Evolutionary conservation across 2,888 invertebrate species (phyloP).

Genomic region (Lochmaea crataegi): DNA sequence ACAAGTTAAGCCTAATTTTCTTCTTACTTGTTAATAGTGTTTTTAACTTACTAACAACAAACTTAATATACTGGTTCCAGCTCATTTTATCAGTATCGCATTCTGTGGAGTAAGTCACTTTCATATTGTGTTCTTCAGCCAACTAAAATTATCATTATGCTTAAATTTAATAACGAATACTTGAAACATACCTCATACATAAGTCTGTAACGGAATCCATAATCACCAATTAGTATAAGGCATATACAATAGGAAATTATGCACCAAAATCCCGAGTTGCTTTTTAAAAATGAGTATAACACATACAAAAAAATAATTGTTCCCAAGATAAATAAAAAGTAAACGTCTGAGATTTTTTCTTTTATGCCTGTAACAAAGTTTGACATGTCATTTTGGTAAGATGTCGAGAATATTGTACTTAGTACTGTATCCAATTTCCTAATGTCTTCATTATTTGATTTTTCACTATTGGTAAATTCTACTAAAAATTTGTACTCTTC

Average conservation of each 20-base stretch:
- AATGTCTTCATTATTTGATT: constrained; percentile 40
- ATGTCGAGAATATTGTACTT: constrained; percentile 43
- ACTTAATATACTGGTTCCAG: constrained; percentile 46
- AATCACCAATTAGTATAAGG: constrained; percentile 47
- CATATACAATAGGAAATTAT: constrained; percentile 45
- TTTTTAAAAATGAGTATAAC: constrained; percentile 44
- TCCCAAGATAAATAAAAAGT: constrained; percentile 41
- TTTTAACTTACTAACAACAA: constrained; percentile 44
- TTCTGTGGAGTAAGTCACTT: constrained; percentile 42
- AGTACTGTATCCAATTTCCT: constrained; percentile 48
- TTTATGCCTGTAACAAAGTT: constrained; percentile 35
- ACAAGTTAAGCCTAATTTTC: no score
- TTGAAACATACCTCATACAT: constrained; percentile 46
- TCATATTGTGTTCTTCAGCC: constrained; percentile 48
- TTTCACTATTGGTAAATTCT: constrained; percentile 38
- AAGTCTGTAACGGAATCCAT: constrained; percentile 43
- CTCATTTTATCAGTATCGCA: constrained; percentile 48
- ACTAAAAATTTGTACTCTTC: constrained; percentile 44
- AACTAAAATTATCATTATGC: constrained; percentile 41
- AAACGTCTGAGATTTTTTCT: constrained; percentile 34
- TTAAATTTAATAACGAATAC: constrained; percentile 13
- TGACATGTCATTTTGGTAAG: constrained; percentile 38
- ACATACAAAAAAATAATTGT: constrained; percentile 38
- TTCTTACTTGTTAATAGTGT: no score
- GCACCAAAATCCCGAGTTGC: constrained; percentile 46